These are phyloP conservation scores for Eolophus roseicapilla DNA, from an alignment of 2,113 vertebrate genomes.

Conservation along the genomic window DNA sequence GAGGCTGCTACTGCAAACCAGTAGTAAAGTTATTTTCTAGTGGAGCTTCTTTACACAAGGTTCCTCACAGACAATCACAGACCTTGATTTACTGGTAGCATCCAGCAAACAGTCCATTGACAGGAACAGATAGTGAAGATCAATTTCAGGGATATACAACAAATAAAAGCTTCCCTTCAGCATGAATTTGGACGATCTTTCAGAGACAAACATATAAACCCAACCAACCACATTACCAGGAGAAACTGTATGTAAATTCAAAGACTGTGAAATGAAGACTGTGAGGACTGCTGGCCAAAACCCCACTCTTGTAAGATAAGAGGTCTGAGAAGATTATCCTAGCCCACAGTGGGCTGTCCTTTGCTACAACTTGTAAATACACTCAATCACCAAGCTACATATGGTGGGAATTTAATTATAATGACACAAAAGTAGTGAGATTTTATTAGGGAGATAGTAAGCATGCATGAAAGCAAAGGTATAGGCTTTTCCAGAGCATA, in stretches of 20 bases:
- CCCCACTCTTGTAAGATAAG: rapidly evolving
- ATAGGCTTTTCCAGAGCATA: not conserved
- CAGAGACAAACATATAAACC: not conserved
- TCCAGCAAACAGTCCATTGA: not conserved
- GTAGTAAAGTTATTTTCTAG: not conserved
- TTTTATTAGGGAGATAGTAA: not conserved
- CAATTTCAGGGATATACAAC: not conserved
- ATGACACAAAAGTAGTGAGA: not conserved
- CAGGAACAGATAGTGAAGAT: not conserved
- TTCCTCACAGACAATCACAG: not conserved
- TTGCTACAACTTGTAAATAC: not conserved
- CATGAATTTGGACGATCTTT: not conserved
- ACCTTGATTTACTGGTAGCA: not conserved
- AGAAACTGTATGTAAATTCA: not conserved
- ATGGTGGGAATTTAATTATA: not conserved
- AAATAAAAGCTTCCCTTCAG: not conserved
- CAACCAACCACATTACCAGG: not conserved
- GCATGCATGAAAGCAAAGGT: not conserved
- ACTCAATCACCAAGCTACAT: not conserved
- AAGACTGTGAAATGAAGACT: not conserved
- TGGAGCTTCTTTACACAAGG: not conserved
- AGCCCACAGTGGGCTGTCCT: not conserved
- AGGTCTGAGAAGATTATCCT: not conserved
- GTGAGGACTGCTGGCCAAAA: not conserved
- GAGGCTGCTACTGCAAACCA: not conserved